Conservation (phyloP, 2,888 invertebrate genomes). For the Drosophila parthenogenetica region DNA sequence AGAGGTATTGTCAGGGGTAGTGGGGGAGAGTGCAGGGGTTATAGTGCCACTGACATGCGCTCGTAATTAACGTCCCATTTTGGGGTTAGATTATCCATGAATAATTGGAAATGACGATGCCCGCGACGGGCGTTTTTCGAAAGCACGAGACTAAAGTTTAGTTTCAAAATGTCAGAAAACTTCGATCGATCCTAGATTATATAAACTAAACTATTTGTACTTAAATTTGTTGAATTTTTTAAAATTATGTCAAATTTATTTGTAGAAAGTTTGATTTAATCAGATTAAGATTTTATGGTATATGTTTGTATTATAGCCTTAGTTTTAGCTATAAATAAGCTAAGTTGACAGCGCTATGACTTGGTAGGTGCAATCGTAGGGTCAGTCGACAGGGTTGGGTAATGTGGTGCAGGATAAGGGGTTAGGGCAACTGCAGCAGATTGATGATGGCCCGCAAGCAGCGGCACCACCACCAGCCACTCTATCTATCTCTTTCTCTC, state of each 20-base stretch:
- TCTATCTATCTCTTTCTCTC: background rate
- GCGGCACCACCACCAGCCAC: constrained; percentile 25
- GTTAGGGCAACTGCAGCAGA: constrained; percentile 60
- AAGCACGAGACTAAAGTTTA: too few species aligned
- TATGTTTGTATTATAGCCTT: too few species aligned
- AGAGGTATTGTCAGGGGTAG: background rate
- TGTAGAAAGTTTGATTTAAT: too few species aligned
- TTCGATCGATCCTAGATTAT: too few species aligned
- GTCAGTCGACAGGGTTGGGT: background rate
- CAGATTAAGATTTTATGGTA: too few species aligned
- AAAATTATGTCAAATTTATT: too few species aligned
- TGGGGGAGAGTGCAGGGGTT: background rate
- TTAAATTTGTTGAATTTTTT: too few species aligned
- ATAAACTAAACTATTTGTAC: too few species aligned
- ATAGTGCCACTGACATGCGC: constrained; percentile 71
- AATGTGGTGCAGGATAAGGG: background rate
- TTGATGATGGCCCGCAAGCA: constrained; percentile 67
- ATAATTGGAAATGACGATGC: constrained; percentile 80
- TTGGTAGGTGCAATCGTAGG: constrained; percentile 8
- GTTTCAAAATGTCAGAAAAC: too few species aligned
- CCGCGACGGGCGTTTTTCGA: constrained; percentile 36
- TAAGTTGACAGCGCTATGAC: too few species aligned
- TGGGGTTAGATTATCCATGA: constrained; percentile 85
- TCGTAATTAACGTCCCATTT: constrained; percentile 85
- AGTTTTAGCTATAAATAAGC: too few species aligned